These are phyloP conservation scores for Pseudochaenichthys georgianus DNA, from an alignment of 2,797 vertebrate genomes.

Conservation along the genomic window DNA sequence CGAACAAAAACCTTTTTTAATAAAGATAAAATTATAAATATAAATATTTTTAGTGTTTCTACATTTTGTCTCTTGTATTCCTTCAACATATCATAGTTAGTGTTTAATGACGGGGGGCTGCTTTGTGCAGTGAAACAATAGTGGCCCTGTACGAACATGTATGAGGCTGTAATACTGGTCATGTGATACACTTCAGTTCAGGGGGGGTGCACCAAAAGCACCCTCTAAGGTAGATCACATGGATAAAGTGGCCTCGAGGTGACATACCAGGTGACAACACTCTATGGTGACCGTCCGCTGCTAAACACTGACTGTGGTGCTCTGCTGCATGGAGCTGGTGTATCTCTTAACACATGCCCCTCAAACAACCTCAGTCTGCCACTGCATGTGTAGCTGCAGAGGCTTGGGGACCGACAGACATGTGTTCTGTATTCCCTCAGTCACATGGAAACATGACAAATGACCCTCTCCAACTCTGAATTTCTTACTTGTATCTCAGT, in stretches of 20 bases:
- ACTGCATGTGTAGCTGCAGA: neutral
- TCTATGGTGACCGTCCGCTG: neutral
- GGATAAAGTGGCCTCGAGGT: neutral
- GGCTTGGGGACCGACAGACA: no score
- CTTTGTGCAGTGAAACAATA: conserved; percentile 52
- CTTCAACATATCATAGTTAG: no score
- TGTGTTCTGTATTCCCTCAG: no score
- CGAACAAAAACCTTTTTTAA: no score
- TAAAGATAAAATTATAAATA: no score
- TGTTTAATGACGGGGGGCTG: neutral
- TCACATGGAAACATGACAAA: no score
- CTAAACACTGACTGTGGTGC: neutral
- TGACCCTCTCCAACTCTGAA: no score
- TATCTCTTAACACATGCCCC: neutral
- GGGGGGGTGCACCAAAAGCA: neutral
- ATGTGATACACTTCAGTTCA: neutral
- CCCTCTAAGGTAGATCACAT: neutral
- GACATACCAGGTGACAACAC: neutral
- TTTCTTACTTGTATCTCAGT: no score
- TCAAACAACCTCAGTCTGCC: neutral
- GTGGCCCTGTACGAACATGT: conserved; percentile 22
- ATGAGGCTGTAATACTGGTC: neutral
- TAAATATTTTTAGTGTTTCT: no score
- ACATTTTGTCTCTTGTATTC: no score
- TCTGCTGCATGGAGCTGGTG: neutral